Base-by-base conservation (phyloP, 2,113 vertebrate genomes). In the Eupsittula cactorum region DNA sequence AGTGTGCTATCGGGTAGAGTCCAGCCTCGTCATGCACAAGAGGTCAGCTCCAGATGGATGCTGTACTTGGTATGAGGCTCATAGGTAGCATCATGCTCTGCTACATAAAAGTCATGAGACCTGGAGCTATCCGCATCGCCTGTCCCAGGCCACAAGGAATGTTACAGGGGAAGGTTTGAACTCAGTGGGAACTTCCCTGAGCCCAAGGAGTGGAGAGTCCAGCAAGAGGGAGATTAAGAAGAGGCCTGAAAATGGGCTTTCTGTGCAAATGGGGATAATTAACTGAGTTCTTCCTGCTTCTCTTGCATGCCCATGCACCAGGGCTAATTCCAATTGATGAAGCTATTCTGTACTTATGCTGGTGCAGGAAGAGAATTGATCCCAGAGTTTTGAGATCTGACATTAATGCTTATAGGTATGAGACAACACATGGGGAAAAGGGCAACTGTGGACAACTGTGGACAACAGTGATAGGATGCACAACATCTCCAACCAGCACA, bases 361-460 rank as follows among this genome's bases (percentile, higher is more conserved):
- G 27, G 21, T 0, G 0, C 0, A 5, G 47, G 70, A 69, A 75
- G 29, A 62, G 17, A 18, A 28, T 23, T 0, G 0, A 17, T 12
- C 19, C 49, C n/a, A 59, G 52, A 1, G 4, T n/a, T 63, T 29
- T 52, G n/a, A 73, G 49, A 41, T 3, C 33, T 47, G 14, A 15
- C 28, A 6, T 64, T 20, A 39, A 13, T 10, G 27, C 5, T 74
- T 10, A 10, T 0, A 3, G 17, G 4, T 46, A 27, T 20, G 14
- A 93, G 67, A 70, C 16, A 79, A 28, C 65, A n/a, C 2, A 3
- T 25, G 62, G 37, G 37, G 44, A 47, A 69, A 80, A 57, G 52
- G 8, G 29, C 68, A 70, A 4, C 19, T 42, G 33, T 21, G 49
- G 27, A 31, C 68, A 70, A 4, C 19, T 42, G 33, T 21, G 49